Percentiles rank a stretch among this genome's conserved stretches.
Conservation (phyloP, 1,140 invertebrate species). For the Panagrolaimus sp. region DNA sequence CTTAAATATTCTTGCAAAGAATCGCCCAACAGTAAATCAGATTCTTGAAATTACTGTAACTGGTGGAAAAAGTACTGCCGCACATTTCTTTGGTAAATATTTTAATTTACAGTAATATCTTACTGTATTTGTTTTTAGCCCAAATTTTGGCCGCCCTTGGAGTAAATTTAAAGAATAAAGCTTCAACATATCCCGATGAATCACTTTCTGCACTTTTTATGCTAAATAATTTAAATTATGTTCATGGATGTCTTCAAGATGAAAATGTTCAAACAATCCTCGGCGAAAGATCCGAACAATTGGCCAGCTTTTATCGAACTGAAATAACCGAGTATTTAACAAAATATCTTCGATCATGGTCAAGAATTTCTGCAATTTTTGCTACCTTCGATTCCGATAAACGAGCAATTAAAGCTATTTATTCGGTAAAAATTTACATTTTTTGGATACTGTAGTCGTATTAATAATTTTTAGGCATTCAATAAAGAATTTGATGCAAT, state of each 20-base stretch:
- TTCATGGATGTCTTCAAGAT: constrained; percentile 31
- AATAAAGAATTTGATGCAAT: constrained; percentile 47
- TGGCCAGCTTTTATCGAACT: not conserved
- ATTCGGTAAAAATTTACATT: not conserved
- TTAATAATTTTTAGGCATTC: constrained; percentile 36
- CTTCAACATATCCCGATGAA: constrained; percentile 33
- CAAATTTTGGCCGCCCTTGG: constrained; percentile 44
- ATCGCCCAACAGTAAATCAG: constrained; percentile 29
- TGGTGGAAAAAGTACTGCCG: constrained; percentile 16
- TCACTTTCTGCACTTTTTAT: constrained; percentile 34
- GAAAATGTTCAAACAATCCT: constrained; percentile 23
- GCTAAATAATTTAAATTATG: constrained; percentile 44
- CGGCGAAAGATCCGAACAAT: not conserved
- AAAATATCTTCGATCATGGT: constrained; percentile 14
- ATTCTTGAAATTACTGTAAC: constrained; percentile 21
- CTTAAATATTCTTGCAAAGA: constrained; percentile 40
- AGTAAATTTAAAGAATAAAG: constrained; percentile 41
- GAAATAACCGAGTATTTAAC: constrained; percentile 6
- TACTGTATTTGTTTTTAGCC: constrained; percentile 32
- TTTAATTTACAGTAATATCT: constrained; percentile 1
- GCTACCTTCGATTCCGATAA: not conserved
- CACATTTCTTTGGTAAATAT: constrained; percentile 32
- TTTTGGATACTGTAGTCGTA: not conserved
- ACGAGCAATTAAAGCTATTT: constrained; percentile 19
- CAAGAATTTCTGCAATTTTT: not conserved